Evolutionary conservation across 2,797 vertebrate genomes (phyloP).

Genomic region (Carduelis carduelis): DNA sequence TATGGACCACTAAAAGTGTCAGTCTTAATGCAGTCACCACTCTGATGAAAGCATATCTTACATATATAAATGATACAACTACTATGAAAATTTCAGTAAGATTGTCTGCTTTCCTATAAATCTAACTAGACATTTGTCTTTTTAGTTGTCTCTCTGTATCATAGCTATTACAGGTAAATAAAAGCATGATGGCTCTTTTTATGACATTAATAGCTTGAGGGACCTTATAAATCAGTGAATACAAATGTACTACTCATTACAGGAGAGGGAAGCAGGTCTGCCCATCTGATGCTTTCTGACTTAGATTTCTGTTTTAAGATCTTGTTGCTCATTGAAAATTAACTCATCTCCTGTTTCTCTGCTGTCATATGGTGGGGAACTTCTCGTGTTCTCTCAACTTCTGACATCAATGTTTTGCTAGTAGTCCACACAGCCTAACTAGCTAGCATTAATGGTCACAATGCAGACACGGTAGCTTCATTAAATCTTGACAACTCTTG

Average conservation of each 20-base stretch:
- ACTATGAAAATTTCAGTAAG: slow-evolving; percentile 36
- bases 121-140: slow-evolving; percentile 1
- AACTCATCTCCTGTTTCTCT: background rate
- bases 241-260: background rate
- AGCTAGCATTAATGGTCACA: slow-evolving; percentile 72
- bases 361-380: background rate
- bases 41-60: background rate
- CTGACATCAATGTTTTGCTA: background rate
- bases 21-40: background rate
- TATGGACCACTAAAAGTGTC: background rate
- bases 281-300: background rate
- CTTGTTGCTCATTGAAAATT: background rate
- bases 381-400: background rate
- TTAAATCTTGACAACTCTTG: slow-evolving; percentile 71
- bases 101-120: background rate
- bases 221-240: background rate
- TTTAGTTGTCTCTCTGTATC: slow-evolving; percentile 30
- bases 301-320: background rate
- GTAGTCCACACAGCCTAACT: background rate
- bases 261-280: background rate
- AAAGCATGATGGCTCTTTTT: background rate
- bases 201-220: slow-evolving; percentile 1
- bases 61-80: slow-evolving; percentile 11
- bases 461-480: slow-evolving; percentile 70
- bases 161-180: slow-evolving; percentile 32